These are phyloP conservation scores for Listrodromus nycthemerus DNA, from an alignment of 2,888 invertebrate species.

Conservation along the genomic window DNA sequence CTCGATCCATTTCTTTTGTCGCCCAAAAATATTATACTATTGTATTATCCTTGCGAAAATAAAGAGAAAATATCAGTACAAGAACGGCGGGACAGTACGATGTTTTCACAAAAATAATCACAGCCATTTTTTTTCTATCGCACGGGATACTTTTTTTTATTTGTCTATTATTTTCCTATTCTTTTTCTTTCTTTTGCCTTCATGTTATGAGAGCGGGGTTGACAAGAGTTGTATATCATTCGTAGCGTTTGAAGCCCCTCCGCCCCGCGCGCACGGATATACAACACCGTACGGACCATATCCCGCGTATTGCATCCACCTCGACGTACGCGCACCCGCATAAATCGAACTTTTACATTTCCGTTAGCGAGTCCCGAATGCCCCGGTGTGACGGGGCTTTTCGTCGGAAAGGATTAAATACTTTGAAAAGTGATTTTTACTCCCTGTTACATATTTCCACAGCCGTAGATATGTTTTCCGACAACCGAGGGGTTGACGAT, in stretches of 20 bases:
- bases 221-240: constrained; percentile 73
- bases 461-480: constrained; percentile 25
- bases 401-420: constrained; percentile 63
- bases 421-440: constrained; percentile 62
- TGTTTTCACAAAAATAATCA: neutral
- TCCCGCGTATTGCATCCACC: constrained; percentile 44
- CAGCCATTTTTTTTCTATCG: neutral
- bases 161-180: constrained; percentile 36
- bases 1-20: constrained; percentile 2
- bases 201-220: constrained; percentile 29
- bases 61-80: constrained; percentile 10
- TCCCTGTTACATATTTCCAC: constrained; percentile 4
- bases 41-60: constrained; percentile 38
- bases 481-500: constrained; percentile 27
- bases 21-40: neutral
- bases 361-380: constrained; percentile 74
- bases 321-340: constrained; percentile 76
- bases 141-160: neutral
- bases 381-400: constrained; percentile 45
- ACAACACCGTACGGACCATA: constrained; percentile 45
- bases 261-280: constrained; percentile 11
- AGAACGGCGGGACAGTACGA: neutral
- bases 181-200: constrained; percentile 10
- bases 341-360: constrained; percentile 83
- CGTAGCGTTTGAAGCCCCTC: constrained; percentile 44